These are phyloP conservation scores for Clunio marinus DNA, from an alignment of 2,888 invertebrate species.

Conservation along the genomic window DNA sequence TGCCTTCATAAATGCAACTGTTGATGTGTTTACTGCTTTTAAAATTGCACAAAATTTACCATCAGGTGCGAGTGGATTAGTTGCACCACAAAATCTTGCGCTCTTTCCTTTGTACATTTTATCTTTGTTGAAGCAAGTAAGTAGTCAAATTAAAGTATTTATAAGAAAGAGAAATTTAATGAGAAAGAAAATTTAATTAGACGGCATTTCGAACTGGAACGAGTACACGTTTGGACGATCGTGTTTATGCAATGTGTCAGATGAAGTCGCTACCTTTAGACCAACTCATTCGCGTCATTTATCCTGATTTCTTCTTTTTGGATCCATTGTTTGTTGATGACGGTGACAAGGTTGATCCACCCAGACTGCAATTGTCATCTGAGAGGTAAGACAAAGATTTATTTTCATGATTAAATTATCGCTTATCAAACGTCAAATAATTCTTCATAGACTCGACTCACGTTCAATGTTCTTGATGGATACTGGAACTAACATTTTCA, in stretches of 20 bases:
- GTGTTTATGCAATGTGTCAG: slow-evolving; percentile 88
- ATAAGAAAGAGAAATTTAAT: background rate
- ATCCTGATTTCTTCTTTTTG: slow-evolving; percentile 88
- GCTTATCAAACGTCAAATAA: too few relatives aligned
- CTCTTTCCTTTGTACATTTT: slow-evolving; percentile 85
- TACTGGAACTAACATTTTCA: slow-evolving; percentile 71
- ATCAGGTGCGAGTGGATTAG: slow-evolving; percentile 58
- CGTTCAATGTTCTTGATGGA: slow-evolving; percentile 92
- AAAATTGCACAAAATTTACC: slow-evolving; percentile 63
- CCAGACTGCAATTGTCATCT: slow-evolving; percentile 78
- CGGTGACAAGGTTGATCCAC: slow-evolving; percentile 57
- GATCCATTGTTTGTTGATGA: slow-evolving; percentile 63
- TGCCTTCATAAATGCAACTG: slow-evolving; percentile 90
- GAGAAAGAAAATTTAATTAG: slow-evolving; percentile 52
- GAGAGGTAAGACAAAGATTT: slow-evolving; percentile 55
- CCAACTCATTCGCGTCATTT: slow-evolving; percentile 75
- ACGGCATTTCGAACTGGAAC: slow-evolving; percentile 83
- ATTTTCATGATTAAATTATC: background rate
- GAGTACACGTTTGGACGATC: slow-evolving; percentile 86
- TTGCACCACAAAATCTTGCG: slow-evolving; percentile 71
- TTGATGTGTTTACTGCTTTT: slow-evolving; percentile 80
- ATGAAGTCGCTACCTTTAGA: slow-evolving; percentile 83
- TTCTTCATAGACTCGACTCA: slow-evolving; percentile 64
- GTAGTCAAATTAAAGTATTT: slow-evolving; percentile 43
- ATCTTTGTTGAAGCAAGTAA: slow-evolving; percentile 80